Evolutionary conservation across 2,888 invertebrate genomes (phyloP), one percentile per base, ranked within the genome.

Genomic region (Macrophya alboannulata): DNA sequence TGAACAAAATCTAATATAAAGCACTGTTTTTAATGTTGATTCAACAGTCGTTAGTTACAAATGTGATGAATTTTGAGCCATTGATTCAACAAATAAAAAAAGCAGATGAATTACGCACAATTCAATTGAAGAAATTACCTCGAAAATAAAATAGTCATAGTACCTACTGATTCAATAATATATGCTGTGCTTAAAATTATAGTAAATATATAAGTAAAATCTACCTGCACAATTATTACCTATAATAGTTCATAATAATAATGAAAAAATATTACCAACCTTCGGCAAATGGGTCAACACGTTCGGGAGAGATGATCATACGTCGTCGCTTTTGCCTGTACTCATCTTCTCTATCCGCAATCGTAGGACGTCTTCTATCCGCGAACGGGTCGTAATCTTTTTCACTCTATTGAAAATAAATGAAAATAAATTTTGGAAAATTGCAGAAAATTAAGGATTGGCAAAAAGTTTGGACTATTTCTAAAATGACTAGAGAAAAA

Each of bases 241-340:
- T 84, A 84, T 51, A 45, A 74, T 74, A 84, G 4, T 37, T 72
- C 72, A 59, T 76, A 65, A 76, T 62, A 51, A 87, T 62, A 51
- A 71, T 72, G 74, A 88, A 87, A 31, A 89, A 87, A 88, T 85
- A 87, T 86, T 90, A 95, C 96, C 94, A 95, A 98, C 99, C 99
- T 95, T 99, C 98, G 92, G 99, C 98, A 95, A 99, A 99, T 55
- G 99, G 99, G 95, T 99, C 99, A 89, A 97, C 96, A 91, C 99
- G 96, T 92, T 99, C 99, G 0, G 99, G 99, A 5, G 99, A 99
- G 91, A 99, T 99, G 87, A 97, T 97, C 96, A 98, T 97, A 94
- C 97, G 95, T 86, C 98, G 96, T 89, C 98, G 95, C 90, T 97
- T 97, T 91, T 97, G 97, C 85, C 98, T 96, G 92, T 99, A 99